These are phyloP conservation scores for Serinus canaria DNA, from an alignment of 2,113 vertebrate species.

Conservation along the genomic window DNA sequence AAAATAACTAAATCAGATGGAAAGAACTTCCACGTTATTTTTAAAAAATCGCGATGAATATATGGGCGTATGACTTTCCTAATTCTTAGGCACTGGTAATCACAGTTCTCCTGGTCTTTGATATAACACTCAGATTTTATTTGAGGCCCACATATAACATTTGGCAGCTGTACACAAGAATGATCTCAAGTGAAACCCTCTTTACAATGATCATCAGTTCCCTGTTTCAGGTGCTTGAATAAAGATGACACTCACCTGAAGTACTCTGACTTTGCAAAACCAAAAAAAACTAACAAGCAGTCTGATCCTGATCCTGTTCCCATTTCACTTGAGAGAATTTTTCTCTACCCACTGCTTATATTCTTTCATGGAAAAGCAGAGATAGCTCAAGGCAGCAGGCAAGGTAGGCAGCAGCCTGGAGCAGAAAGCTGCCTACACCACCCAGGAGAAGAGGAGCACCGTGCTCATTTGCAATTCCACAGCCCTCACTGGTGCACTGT, in stretches of 20 bases:
- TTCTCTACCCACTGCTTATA: constrained; percentile 2
- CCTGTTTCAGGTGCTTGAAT: neutral
- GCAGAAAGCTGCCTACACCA: constrained; percentile 44
- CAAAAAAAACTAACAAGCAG: neutral
- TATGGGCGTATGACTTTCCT: neutral
- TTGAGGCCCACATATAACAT: neutral
- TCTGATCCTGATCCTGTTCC: neutral
- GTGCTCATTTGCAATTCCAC: constrained; percentile 13
- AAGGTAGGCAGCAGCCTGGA: constrained; percentile 43
- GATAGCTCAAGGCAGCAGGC: constrained; percentile 38
- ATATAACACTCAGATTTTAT: neutral
- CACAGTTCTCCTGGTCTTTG: neutral
- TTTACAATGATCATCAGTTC: neutral
- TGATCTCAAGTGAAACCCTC: neutral
- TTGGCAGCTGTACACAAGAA: neutral
- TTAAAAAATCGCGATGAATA: neutral
- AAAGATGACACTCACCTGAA: neutral
- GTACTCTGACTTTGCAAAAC: neutral
- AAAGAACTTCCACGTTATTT: neutral
- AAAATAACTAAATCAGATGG: neutral
- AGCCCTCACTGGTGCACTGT: neutral
- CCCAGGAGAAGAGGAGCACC: neutral
- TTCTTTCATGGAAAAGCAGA: neutral
- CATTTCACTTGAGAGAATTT: neutral
- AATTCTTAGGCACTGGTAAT: neutral